phyloP scores from a whole-genome alignment of 2,113 vertebrate species.

The Aptenodytes patagonicus region DNA sequence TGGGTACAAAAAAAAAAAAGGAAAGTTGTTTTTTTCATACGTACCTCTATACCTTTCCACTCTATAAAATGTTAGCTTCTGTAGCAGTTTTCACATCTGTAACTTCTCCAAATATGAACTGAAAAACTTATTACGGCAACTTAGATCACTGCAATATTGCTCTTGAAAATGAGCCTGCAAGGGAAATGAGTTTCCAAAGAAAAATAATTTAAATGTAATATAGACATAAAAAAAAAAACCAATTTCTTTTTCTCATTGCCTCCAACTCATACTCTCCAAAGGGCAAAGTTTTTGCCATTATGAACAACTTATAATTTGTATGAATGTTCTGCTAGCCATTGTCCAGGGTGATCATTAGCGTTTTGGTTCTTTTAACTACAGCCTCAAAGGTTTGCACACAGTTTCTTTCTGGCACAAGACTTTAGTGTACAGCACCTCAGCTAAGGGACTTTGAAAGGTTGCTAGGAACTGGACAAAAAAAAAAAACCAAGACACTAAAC shows the following conservation, averaged over 20 bases:
- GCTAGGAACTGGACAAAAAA: not conserved
- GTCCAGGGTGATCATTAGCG: not conserved
- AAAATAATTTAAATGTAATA: slow-evolving; percentile 3
- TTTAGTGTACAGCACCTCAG: not conserved
- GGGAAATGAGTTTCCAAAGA: not conserved
- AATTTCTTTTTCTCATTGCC: not conserved
- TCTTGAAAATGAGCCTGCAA: not conserved
- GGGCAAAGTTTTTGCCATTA: not conserved
- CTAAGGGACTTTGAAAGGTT: not conserved
- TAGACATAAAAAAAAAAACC: not conserved
- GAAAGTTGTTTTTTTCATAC: not conserved
- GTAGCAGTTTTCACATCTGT: not conserved
- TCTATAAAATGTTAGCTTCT: not conserved
- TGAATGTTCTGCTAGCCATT: not conserved
- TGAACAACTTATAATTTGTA: not conserved
- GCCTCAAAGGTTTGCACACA: not conserved
- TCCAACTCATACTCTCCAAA: not conserved
- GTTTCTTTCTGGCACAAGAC: not conserved
- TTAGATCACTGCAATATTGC: not conserved
- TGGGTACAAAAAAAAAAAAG: not conserved
- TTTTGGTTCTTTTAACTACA: not conserved
- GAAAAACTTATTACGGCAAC: not conserved
- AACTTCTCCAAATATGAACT: not conserved
- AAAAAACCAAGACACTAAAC: not conserved
- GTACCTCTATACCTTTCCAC: not conserved